Evolutionary conservation across 2,113 vertebrate species (phyloP).

Genomic region (Prolemur simus): DNA sequence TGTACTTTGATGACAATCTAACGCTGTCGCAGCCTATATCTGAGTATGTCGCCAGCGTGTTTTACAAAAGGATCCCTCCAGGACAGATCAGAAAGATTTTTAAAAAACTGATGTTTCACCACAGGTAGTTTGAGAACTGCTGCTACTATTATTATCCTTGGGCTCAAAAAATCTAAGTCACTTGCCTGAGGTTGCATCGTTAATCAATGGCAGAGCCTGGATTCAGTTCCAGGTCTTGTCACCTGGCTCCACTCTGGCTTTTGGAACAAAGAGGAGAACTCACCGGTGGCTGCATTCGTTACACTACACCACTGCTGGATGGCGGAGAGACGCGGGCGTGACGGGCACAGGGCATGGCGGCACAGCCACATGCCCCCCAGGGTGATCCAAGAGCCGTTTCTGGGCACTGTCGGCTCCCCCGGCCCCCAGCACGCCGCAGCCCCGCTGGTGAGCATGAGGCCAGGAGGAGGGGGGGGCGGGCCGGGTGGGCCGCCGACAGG

Average conservation of each 20-base stretch:
- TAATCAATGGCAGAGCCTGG: background rate
- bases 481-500: background rate
- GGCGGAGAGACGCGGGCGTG: background rate
- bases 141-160: background rate
- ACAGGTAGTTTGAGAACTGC: background rate
- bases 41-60: background rate
- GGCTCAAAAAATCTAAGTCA: background rate
- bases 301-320: background rate
- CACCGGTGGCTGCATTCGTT: background rate
- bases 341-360: no score
- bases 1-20: background rate
- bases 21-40: rapidly evolving
- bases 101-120: background rate
- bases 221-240: background rate
- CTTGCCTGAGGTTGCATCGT: background rate
- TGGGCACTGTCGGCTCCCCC: no score
- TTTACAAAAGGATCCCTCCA: background rate
- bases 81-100: background rate
- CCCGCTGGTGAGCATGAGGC: background rate
- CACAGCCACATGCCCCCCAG: rapidly evolving
- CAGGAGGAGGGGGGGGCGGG: background rate
- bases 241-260: background rate
- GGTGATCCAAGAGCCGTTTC: background rate
- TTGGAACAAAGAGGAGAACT: background rate
- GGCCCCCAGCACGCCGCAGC: rapidly evolving